These are phyloP conservation scores for Rhagologus leucostigma DNA, from an alignment of 2,113 vertebrate species.

Conservation along the genomic window DNA sequence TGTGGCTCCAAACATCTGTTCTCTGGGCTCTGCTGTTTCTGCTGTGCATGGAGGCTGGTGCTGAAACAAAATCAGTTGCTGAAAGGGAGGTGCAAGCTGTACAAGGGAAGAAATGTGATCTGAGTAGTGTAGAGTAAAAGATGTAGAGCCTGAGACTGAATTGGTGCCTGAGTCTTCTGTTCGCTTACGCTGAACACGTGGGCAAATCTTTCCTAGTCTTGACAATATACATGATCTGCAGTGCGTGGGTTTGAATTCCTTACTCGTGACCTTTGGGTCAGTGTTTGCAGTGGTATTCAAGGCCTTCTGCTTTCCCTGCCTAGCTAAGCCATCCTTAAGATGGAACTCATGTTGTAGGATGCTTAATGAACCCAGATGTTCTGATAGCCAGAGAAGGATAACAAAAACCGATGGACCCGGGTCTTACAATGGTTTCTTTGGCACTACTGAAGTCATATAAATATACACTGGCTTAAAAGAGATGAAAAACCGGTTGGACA, in stretches of 20 bases:
- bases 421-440: background rate
- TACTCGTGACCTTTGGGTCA: background rate
- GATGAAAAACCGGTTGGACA: background rate
- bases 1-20: background rate
- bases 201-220: background rate
- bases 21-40: background rate
- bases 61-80: background rate
- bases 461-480: background rate
- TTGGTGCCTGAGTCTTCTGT: background rate
- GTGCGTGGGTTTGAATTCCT: background rate
- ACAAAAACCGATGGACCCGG: rapidly evolving
- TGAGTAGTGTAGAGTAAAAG: background rate
- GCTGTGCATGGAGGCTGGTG: background rate
- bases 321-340: background rate
- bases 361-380: background rate
- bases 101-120: background rate
- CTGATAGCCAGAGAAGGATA: background rate
- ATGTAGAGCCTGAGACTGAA: background rate
- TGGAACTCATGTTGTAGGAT: background rate
- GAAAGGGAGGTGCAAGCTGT: background rate
- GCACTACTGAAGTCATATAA: background rate
- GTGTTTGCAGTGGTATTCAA: background rate
- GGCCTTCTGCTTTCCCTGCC: background rate
- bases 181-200: rapidly evolving
- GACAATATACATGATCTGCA: background rate